Percentiles rank a stretch among this genome's conserved stretches.
These are phyloP conservation scores for Parauchenoglanis ngamensis DNA, from an alignment of 2,797 vertebrate genomes.

Conservation along the genomic window DNA sequence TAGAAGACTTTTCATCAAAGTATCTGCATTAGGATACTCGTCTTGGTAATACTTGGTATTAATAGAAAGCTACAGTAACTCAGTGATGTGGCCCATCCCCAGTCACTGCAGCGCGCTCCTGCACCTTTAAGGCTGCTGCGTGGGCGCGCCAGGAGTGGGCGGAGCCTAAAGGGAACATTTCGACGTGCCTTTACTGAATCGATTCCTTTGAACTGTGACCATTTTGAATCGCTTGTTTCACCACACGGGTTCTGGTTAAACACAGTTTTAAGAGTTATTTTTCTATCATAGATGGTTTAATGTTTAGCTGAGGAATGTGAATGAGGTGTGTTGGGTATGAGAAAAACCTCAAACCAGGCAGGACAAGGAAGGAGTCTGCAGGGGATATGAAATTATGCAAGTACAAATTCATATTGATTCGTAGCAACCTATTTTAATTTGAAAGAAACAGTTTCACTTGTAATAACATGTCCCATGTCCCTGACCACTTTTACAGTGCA, in stretches of 20 bases:
- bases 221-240: slow-evolving; percentile 1
- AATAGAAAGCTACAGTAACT: not conserved
- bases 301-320: not conserved
- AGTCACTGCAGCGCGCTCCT: slow-evolving; percentile 37
- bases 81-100: not conserved
- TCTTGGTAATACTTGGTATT: not conserved
- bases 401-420: not conserved
- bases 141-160: slow-evolving; percentile 58
- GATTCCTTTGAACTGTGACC: slow-evolving; percentile 19
- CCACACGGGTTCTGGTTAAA: not conserved
- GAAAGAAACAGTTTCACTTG: no score
- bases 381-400: not conserved
- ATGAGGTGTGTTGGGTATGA: not conserved
- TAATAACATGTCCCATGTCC: not conserved
- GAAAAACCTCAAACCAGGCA: not conserved
- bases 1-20: not conserved
- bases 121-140: slow-evolving; percentile 78
- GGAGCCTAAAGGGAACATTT: slow-evolving; percentile 58
- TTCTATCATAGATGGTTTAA: not conserved
- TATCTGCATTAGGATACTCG: not conserved
- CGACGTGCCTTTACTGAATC: not conserved
- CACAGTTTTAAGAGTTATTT: not conserved
- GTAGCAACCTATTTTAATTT: not conserved
- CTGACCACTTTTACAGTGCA: not conserved
- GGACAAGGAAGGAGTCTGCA: not conserved